Evolutionary conservation across 2,888 invertebrate genomes (phyloP).

Genomic region (Dorcus parallelipipedus): DNA sequence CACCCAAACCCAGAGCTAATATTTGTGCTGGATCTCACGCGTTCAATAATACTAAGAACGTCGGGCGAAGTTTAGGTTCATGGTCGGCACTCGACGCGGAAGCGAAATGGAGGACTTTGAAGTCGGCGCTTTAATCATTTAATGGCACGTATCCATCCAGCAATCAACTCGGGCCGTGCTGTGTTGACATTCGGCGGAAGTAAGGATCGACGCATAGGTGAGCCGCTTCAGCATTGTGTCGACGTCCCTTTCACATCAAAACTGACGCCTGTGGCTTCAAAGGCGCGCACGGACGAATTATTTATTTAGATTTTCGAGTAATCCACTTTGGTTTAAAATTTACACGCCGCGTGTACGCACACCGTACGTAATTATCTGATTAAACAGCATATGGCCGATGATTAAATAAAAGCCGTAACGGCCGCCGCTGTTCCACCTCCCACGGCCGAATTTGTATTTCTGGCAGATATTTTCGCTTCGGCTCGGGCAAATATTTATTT

Average conservation of each 20-base stretch:
- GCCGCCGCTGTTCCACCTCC: too few relatives aligned
- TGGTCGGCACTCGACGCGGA: not conserved
- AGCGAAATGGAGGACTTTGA: constrained; percentile 24
- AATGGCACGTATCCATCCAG: constrained; percentile 28
- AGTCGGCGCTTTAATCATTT: constrained; percentile 33
- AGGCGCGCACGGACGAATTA: not conserved
- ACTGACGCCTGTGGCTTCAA: not conserved
- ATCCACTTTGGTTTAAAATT: constrained; percentile 1
- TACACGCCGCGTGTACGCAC: not conserved
- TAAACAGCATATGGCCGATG: too few relatives aligned
- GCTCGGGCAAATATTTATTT: too few relatives aligned
- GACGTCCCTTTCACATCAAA: not conserved
- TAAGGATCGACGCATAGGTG: not conserved
- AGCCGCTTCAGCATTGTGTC: not conserved
- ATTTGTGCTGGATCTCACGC: too few relatives aligned
- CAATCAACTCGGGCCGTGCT: constrained; percentile 23
- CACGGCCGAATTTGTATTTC: too few relatives aligned
- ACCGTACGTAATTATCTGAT: too few relatives aligned
- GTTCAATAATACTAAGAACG: too few relatives aligned
- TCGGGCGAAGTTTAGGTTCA: too few relatives aligned
- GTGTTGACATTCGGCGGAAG: constrained; percentile 20
- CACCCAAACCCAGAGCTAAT: too few relatives aligned
- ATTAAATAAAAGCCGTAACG: too few relatives aligned
- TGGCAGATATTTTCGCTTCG: too few relatives aligned
- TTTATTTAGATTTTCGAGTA: not conserved